Percentiles rank a stretch among this genome's conserved stretches.
phyloP scores from a whole-genome alignment of 2,797 vertebrate genomes.

The Cheirogaleus major region DNA sequence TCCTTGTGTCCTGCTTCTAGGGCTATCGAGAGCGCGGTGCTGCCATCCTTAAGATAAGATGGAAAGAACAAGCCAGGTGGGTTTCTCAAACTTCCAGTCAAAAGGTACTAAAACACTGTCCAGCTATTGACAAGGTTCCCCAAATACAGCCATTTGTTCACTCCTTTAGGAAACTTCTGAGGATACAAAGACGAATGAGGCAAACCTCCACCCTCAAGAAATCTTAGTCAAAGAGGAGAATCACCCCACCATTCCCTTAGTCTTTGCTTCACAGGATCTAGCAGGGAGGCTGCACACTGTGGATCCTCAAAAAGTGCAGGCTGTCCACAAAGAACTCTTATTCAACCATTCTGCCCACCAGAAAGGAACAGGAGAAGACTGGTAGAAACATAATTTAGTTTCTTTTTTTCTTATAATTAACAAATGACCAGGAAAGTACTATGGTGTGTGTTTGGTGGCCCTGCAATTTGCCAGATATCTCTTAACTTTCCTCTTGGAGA shows the following conservation, averaged over 20 bases:
- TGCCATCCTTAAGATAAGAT: conserved; percentile 91
- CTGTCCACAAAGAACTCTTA: not conserved
- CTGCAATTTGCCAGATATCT: conserved; percentile 51
- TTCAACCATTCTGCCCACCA: not conserved
- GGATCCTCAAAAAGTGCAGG: not conserved
- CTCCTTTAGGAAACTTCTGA: not conserved
- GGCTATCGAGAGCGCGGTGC: conserved; percentile 97
- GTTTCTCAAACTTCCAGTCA: not conserved
- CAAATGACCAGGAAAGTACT: not conserved
- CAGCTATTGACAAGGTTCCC: rapidly evolving
- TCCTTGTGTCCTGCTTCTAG: conserved; percentile 99
- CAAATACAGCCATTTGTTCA: not conserved
- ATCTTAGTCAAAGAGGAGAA: not conserved
- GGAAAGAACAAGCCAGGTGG: conserved; percentile 24
- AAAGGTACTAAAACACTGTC: not conserved
- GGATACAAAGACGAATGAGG: not conserved
- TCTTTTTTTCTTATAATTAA: not conserved
- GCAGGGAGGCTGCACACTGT: rapidly evolving
- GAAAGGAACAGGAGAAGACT: not conserved
- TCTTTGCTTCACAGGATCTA: not conserved
- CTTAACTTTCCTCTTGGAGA: conserved; percentile 45
- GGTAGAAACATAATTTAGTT: not conserved
- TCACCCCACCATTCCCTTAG: rapidly evolving
- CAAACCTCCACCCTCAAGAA: too few relatives aligned
- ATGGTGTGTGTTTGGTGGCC: conserved; percentile 47